Evolutionary conservation across 2,797 vertebrate genomes (phyloP).

Genomic region (Poliocrania exsul): DNA sequence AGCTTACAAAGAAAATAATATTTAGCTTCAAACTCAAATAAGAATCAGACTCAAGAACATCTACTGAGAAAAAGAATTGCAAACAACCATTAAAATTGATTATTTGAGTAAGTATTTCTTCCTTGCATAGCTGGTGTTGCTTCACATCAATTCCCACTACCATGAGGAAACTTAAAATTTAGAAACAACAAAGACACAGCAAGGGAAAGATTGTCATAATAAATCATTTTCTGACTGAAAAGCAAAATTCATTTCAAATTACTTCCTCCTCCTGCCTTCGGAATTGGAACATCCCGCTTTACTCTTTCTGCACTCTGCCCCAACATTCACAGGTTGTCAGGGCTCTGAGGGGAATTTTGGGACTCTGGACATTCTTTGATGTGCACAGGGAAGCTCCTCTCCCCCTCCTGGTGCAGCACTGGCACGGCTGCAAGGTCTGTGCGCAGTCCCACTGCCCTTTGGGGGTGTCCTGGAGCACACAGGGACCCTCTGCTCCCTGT

Average conservation of each 20-base stretch:
- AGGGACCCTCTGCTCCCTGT: not conserved
- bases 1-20: not conserved
- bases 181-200: not conserved
- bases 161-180: not conserved
- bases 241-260: not conserved
- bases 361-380: not conserved
- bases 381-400: not conserved
- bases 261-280: not conserved
- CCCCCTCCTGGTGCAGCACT: rapidly evolving
- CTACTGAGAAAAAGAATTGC: not conserved
- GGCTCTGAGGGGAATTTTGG: not conserved
- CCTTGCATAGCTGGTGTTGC: not conserved
- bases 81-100: not conserved
- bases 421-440: rapidly evolving
- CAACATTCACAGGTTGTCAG: not conserved
- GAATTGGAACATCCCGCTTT: not conserved
- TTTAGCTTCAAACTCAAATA: not conserved
- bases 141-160: not conserved
- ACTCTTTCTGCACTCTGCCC: not conserved
- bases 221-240: not conserved
- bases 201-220: not conserved
- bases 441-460: not conserved
- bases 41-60: not conserved
- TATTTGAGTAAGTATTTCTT: not conserved
- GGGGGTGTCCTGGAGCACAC: not conserved